phyloP scores from a whole-genome alignment of 2,113 vertebrate genomes.

The Solenodon paradoxus region DNA sequence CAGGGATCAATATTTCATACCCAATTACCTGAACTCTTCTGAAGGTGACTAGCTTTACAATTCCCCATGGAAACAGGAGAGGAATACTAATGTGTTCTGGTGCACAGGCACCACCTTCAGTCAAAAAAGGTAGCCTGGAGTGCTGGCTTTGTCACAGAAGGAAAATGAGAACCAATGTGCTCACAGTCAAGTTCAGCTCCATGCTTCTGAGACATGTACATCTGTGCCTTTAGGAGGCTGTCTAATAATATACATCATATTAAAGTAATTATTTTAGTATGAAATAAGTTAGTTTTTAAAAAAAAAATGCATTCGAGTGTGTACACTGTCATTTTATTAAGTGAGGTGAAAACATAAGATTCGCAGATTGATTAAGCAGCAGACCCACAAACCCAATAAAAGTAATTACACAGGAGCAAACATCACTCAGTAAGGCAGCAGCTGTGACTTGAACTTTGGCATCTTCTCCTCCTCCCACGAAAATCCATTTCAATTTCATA shows the following conservation, averaged over 20 bases:
- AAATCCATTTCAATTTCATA: background rate
- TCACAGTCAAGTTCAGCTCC: background rate
- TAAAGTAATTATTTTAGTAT: slow-evolving; percentile 47
- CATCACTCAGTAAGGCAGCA: background rate
- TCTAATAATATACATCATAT: slow-evolving; percentile 10
- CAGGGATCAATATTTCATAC: slow-evolving; percentile 26
- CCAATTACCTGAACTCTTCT: slow-evolving; percentile 15
- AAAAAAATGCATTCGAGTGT: slow-evolving; percentile 45
- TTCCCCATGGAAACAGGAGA: background rate
- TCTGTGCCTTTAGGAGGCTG: slow-evolving; percentile 14
- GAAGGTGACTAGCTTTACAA: slow-evolving; percentile 32
- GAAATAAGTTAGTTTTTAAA: background rate
- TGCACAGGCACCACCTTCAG: slow-evolving; percentile 28
- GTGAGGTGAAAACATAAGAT: slow-evolving; percentile 9
- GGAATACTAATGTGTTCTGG: slow-evolving; percentile 26
- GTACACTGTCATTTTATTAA: background rate
- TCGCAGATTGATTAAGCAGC: background rate
- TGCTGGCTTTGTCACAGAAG: background rate
- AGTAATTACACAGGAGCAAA: slow-evolving; percentile 6
- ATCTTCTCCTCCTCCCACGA: background rate
- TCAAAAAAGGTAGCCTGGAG: background rate
- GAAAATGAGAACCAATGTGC: slow-evolving; percentile 7
- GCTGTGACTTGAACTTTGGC: background rate
- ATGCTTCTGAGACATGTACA: background rate
- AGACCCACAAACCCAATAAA: background rate